Conservation (phyloP, 2,797 vertebrate species). For the Cirrhinus mrigala region DNA sequence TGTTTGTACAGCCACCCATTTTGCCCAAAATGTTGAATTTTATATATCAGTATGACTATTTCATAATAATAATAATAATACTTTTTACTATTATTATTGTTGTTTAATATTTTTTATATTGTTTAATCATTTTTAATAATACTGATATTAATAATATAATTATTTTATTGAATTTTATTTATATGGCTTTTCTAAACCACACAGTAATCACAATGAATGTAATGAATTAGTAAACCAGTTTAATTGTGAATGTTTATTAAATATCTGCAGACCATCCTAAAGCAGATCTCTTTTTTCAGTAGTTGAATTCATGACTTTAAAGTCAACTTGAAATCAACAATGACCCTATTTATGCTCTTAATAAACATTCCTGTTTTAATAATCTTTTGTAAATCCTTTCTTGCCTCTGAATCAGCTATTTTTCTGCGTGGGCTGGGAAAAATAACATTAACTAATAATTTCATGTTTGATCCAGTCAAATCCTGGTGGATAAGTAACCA, state of each 20-base stretch:
- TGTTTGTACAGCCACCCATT: too few relatives aligned
- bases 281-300: too few relatives aligned
- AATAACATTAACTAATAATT: neutral
- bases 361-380: neutral
- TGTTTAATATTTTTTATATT: too few relatives aligned
- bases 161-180: too few relatives aligned
- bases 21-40: too few relatives aligned
- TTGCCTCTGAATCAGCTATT: neutral
- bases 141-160: too few relatives aligned
- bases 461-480: neutral
- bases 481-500: neutral
- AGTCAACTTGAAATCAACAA: neutral
- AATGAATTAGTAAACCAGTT: neutral
- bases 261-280: too few relatives aligned
- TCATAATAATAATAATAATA: neutral
- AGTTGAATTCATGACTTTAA: neutral
- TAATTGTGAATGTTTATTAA: too few relatives aligned
- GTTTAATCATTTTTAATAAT: too few relatives aligned
- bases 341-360: neutral
- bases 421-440: neutral
- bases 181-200: neutral
- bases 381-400: neutral
- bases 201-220: neutral
- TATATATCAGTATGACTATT: too few relatives aligned
- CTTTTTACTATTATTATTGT: too few relatives aligned